Evolutionary conservation across 2,888 invertebrate genomes (phyloP).

Genomic region (Steromphala cineraria): DNA sequence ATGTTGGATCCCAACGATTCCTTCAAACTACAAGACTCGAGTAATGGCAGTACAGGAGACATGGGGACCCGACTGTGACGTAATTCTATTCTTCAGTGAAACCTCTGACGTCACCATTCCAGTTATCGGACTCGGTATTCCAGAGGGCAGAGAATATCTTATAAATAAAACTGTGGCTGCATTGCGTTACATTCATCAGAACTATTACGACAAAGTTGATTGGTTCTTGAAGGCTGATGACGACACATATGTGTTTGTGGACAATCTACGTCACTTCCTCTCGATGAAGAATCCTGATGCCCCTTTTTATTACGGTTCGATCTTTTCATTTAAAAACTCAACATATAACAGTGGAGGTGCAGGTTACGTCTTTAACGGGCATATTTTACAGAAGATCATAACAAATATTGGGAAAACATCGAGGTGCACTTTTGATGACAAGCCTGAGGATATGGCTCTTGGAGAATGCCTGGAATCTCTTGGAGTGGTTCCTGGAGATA

Average conservation of each 20-base stretch:
- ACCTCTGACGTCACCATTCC: constrained; percentile 83
- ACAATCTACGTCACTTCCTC: constrained; percentile 95
- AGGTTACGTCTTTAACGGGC: constrained; percentile 89
- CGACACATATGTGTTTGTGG: constrained; percentile 96
- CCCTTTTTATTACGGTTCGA: constrained; percentile 85
- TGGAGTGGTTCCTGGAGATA: not conserved
- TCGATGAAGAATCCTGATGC: constrained; percentile 84
- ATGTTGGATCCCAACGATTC: constrained; percentile 98
- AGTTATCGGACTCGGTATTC: constrained; percentile 85
- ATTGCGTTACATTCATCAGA: constrained; percentile 89
- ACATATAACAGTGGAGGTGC: constrained; percentile 77
- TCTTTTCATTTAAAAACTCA: constrained; percentile 68
- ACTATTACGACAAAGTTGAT: constrained; percentile 89
- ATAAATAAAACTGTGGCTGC: constrained; percentile 98
- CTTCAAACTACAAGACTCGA: constrained; percentile 89
- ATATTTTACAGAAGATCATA: constrained; percentile 85
- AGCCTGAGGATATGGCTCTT: not conserved
- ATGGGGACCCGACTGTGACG: constrained; percentile 89
- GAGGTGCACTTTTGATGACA: not conserved
- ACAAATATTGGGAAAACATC: constrained; percentile 78
- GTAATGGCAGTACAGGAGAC: constrained; percentile 94
- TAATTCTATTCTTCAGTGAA: constrained; percentile 76
- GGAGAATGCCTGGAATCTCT: not conserved
- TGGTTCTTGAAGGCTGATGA: constrained; percentile 99
- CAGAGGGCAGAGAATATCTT: constrained; percentile 93